Evolutionary conservation across 1,140 invertebrate species (phyloP), one percentile per base, ranked within the genome.

Genomic region (Drosophila melanica): DNA sequence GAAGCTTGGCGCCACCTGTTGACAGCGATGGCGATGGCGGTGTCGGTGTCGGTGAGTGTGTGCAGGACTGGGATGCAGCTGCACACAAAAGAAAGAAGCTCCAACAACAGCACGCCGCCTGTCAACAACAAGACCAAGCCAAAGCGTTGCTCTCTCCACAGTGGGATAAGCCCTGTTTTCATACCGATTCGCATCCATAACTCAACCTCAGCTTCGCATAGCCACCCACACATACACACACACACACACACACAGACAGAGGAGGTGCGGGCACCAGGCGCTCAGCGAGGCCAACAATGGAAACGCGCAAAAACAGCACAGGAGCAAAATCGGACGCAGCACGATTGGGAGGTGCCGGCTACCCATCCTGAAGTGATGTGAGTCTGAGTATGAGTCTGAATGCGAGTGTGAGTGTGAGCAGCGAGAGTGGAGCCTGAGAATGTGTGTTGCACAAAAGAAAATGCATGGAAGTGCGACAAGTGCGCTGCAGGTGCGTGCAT

Each of bases 1-100:
- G 70, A 50, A 78, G 66, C 37, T 81, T 72, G 70, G 69, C 77
- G 82, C 81, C 82, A 86, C 81, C 81, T 86, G 81, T 86, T 86
- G 76, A 58, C 14, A 18, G 41, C 8, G 20, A 18, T 7, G 12
- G n/a, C 23, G n/a, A 33, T 2, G 18, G 41, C n/a, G 20, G 12
- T 7, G 12, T 9, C 23, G n/a, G 18, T 2, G 18, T 39, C 6
- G 27, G 33, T 9, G 33, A 23, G 23, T 23, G 2, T 2, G 41
- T 2, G 41, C 39, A 14, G 27, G 3, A 14, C 8, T 16, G 20
- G 39, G 42, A 3, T 76, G 41, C 50, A 35, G 23, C 45, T 63
- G 67, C 54, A 51, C 75, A 86, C 76, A 79, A 82, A 79, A 86
- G 63, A 77, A 84, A 84, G 66, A 71, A 84, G 74, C 63, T 62